Base-by-base conservation (phyloP, 2,888 invertebrate species). In the Entomobrya proxima region DNA sequence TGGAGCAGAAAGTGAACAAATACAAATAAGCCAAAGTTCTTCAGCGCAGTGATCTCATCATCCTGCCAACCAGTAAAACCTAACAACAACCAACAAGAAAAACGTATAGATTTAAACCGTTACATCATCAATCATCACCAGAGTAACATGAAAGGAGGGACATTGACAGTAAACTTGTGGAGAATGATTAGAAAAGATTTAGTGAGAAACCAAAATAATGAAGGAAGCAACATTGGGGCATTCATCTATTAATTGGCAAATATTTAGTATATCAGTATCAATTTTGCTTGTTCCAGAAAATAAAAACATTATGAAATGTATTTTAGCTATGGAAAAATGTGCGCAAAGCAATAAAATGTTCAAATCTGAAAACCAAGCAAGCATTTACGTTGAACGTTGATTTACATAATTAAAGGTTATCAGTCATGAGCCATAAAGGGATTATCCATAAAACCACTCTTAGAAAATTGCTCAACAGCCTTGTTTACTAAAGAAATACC, bases 1-100 rank as follows among this genome's bases (percentile, higher is more conserved):
- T 87, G 85, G 87, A 87, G 47, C 80, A 87, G 47, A 84, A 85
- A 64, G 87, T 87, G 27, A 84, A 80, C 72, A 87, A 87, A 72
- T 77, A 72, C 72, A 85, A 85, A 40, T 80, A 55, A 81, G 67
- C 67, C 67, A 69, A 47, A 74, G 50, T 50, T 74, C 47, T 18
- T 35, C 11, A 69, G 47, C 13, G 27, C 40, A 74, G 47, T 50
- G 50, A 74, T 74, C 74, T 74, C 47, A 74, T 74, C 47, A 74
- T 74, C 47, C 47, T 47, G 72, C 27, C 47, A 7, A 9, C 40
- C 50, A 74, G n/a, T 30, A 55, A n/a, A 50, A 50, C 21, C 27
- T 27, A 69, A 24, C 67, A 44, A 7, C 47, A 13, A 24, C 44
- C 44, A 40, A 47, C 47, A 47, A 32, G 7, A 4, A 30, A 61